These are phyloP conservation scores for Porites cylindrica DNA, from an alignment of 92 coral and sea anemone species.

Conservation along the genomic window DNA sequence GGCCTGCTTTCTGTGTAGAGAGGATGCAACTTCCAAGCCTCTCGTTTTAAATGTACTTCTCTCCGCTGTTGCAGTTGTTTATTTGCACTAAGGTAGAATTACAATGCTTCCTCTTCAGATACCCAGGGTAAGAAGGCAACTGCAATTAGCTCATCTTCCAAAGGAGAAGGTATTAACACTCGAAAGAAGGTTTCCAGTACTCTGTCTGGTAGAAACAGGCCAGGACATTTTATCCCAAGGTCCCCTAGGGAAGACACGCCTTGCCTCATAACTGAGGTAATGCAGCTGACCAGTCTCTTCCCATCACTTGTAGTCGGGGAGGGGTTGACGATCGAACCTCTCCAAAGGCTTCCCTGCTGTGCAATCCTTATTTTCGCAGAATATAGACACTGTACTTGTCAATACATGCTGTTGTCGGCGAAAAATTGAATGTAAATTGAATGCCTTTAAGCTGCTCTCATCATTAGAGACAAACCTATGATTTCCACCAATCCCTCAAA, in stretches of 20 bases:
- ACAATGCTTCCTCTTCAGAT: too few relatives aligned
- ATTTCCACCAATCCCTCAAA: slow-evolving; percentile 50
- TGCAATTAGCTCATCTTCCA: too few relatives aligned
- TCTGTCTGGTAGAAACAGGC: too few relatives aligned
- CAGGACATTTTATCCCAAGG: too few relatives aligned
- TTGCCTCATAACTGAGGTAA: slow-evolving; percentile 32
- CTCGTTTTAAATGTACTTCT: too few relatives aligned
- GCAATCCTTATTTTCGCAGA: slow-evolving; percentile 31
- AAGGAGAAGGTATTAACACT: too few relatives aligned
- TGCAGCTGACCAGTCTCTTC: slow-evolving; percentile 43
- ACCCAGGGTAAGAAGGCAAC: too few relatives aligned
- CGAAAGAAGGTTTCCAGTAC: too few relatives aligned
- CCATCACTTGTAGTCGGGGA: neutral
- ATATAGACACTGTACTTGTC: slow-evolving; percentile 34
- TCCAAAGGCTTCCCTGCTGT: slow-evolving; percentile 16
- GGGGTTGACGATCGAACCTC: slow-evolving; percentile 21
- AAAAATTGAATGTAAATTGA: slow-evolving; percentile 29
- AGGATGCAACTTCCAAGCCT: too few relatives aligned
- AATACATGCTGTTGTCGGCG: slow-evolving; percentile 30
- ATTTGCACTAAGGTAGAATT: too few relatives aligned
- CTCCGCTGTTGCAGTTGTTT: too few relatives aligned
- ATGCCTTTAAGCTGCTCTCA: slow-evolving; percentile 54
- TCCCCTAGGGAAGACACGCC: neutral
- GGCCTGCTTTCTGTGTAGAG: too few relatives aligned
- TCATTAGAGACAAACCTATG: slow-evolving; percentile 44